Percentiles rank a stretch among this genome's conserved stretches.
phyloP scores from a whole-genome alignment of 2,113 vertebrate species.

The Peromyscus californicus region DNA sequence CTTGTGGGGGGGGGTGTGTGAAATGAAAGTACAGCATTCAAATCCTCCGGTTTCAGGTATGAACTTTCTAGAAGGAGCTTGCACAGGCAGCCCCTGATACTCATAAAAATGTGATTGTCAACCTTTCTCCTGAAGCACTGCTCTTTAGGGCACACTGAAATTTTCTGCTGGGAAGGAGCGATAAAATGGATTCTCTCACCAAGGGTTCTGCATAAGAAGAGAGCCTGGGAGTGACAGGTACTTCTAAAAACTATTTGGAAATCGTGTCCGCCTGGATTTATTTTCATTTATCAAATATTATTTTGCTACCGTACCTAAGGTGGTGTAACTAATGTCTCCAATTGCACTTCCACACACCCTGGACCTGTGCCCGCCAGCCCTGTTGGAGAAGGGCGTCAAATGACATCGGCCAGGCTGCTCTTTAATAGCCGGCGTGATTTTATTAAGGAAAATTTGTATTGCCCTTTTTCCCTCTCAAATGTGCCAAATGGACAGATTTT shows the following conservation, averaged over 20 bases:
- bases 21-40: background rate
- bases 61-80: constrained; percentile 32
- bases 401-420: constrained; percentile 77
- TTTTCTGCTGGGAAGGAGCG: constrained; percentile 80
- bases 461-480: constrained; percentile 63
- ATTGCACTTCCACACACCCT: constrained; percentile 74
- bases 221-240: constrained; percentile 78
- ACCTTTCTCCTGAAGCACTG: constrained; percentile 33
- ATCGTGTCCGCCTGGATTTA: constrained; percentile 82
- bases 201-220: constrained; percentile 72
- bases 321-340: constrained; percentile 82
- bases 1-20: background rate
- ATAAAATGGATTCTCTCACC: constrained; percentile 83
- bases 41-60: background rate
- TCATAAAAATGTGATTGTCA: constrained; percentile 62
- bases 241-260: constrained; percentile 84
- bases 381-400: constrained; percentile 74
- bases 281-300: constrained; percentile 86
- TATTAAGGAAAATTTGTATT: constrained; percentile 82
- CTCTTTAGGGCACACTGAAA: constrained; percentile 70
- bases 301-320: constrained; percentile 85
- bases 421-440: constrained; percentile 80
- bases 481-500: constrained; percentile 62
- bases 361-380: constrained; percentile 78
- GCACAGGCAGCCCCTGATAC: background rate